Base-by-base conservation (phyloP, 2,888 invertebrate species). In the Cephus pulcher region DNA sequence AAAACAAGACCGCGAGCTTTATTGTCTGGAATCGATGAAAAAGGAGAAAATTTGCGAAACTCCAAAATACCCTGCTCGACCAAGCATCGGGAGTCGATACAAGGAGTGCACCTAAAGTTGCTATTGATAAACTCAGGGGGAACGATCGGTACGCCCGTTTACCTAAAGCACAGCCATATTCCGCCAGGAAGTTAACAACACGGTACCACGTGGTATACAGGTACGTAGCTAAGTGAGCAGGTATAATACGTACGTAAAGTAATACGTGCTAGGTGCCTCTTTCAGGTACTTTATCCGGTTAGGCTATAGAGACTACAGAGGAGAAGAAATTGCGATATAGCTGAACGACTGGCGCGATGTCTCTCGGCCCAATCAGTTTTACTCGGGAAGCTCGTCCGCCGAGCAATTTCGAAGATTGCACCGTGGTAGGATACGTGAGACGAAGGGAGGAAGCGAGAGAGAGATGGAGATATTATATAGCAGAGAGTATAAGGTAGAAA, bases 11-110 rank as follows among this genome's bases (percentile, higher is more conserved):
- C 86, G 81, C 86, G 83, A 86, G 85, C 86, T 89, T 89, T 89
- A 89, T 89, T 89, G 88, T 86, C 88, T 88, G 89, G 87, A 89
- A 89, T 87, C 86, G 86, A 89, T 88, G 86, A 89, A 89, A 88
- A 88, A 88, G 86, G 86, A 85, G 85, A 84, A 84, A 83, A 83
- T 82, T 79, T 79, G 80, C 76, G 80, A 56, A 56, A 56, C 56
- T 56, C 56, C 9, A 23, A 15, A 56, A 23, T 56, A 56, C 56
- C 9, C 56, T 56, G 56, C 56, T 9, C 56, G 56, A 56, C 56
- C 2, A 23, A 56, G 23, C 56, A 56, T 56, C 56, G 56, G 9
- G 23, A 56, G 56, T 23, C 56, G 56, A 56, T 56, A 56, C 56
- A 56, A 56, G 56, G 23, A 56, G 56, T 6, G 56, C 9, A 56